These are phyloP conservation scores for Falcunculus frontatus DNA, from an alignment of 2,113 vertebrate genomes.

Conservation along the genomic window DNA sequence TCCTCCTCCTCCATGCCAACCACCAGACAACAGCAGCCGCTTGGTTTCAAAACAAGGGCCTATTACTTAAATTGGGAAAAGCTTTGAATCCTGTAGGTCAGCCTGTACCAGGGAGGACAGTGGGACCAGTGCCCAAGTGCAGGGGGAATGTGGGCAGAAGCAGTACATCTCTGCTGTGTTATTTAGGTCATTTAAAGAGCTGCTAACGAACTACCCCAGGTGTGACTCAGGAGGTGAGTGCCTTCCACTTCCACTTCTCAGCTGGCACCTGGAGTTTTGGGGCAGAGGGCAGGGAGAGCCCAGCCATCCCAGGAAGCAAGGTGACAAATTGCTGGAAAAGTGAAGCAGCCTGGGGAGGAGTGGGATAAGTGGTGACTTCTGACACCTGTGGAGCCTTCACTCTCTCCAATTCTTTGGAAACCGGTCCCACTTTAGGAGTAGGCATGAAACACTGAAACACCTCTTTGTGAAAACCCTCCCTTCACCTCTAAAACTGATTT, in stretches of 20 bases:
- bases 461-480: background rate
- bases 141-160: background rate
- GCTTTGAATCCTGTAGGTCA: constrained; percentile 42
- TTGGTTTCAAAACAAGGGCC: constrained; percentile 63
- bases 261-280: accelerated
- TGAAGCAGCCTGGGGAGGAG: accelerated
- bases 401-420: background rate
- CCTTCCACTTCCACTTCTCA: background rate
- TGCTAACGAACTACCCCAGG: background rate
- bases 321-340: background rate
- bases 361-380: accelerated
- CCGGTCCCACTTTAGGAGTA: background rate
- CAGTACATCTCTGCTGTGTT: background rate
- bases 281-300: background rate
- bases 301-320: background rate
- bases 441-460: background rate
- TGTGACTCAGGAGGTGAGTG: background rate
- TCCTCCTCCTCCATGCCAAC: constrained; percentile 55
- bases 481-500: background rate
- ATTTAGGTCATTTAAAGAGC: background rate
- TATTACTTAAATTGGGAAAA: constrained; percentile 70
- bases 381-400: background rate
- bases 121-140: background rate
- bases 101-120: background rate
- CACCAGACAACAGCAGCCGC: constrained; percentile 24